Evolutionary conservation across 2,888 invertebrate genomes (phyloP), one percentile per base, ranked within the genome.

Genomic region (Erynnis tages): DNA sequence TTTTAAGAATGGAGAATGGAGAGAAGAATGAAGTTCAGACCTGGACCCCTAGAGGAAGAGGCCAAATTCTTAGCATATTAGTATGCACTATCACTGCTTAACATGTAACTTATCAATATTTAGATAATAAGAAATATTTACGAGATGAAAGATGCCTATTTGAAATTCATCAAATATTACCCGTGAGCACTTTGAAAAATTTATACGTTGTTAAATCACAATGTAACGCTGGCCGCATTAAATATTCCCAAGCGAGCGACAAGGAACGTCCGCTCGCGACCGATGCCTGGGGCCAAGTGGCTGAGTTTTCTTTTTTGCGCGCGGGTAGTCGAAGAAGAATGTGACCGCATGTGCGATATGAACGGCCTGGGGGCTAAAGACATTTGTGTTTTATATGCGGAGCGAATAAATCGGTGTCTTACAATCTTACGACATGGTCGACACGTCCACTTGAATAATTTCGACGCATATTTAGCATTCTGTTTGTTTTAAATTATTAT

Each of bases 301-400:
- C 56, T 55, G 55, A 59, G 64, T 68, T 63, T 41, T 59, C 67
- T 71, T 71, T 73, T 75, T 70, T 63, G 63, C 64, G 58, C 65
- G 71, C 71, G 79, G 79, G 82, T 80, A 81, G 78, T 71, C 44
- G 35, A 25, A 50, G 65, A 73, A 75, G 80, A 81, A 82, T 82
- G 82, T 80, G 80, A 81, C 82, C 80, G 72, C 67, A 63, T 71
- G 79, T 79, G 82, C 80, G 80, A 82, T 82, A 82, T 82, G 79
- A 71, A 66, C 58, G 59, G 78, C 81, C 79, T 49, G 54, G 53
- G 70, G 82, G 70, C 62, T 60, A 63, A 70, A 73, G 73, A 79
- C 74, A 77, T 68, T 69, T 65, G 61, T 62, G 40, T 52, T 61
- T 58, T 58, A 59, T 62, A 62, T 58, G 58, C 57, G 49, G 55